phyloP scores from a whole-genome alignment of 2,113 vertebrate genomes.

The Galemys pyrenaicus region DNA sequence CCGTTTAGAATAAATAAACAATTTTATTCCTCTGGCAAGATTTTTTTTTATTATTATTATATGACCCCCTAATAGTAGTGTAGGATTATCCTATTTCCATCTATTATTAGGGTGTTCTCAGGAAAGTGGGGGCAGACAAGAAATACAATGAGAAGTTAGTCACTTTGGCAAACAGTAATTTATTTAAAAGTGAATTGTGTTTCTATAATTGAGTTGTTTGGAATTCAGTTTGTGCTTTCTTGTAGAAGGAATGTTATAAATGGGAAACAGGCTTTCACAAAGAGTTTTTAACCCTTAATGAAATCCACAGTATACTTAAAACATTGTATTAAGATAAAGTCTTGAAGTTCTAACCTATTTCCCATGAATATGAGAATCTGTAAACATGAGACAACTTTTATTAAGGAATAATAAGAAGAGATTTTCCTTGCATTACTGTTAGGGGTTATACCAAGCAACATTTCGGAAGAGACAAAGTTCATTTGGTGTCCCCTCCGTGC shows the following conservation, averaged over 20 bases:
- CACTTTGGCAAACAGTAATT: background rate
- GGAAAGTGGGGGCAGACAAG: background rate
- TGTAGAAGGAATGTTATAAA: background rate
- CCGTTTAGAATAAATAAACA: constrained; percentile 65
- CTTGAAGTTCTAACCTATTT: background rate
- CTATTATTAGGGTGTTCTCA: background rate
- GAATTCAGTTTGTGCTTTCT: background rate
- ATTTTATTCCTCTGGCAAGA: constrained; percentile 26
- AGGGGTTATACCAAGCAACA: background rate
- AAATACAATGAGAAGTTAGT: background rate
- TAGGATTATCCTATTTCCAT: background rate
- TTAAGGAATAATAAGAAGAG: background rate
- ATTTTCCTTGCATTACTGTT: background rate
- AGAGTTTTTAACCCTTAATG: background rate
- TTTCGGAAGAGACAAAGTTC: background rate
- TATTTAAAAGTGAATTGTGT: constrained; percentile 37
- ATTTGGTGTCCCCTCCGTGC: background rate
- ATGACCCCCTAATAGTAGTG: background rate
- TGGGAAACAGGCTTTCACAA: background rate
- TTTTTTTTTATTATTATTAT: background rate
- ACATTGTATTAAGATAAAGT: background rate
- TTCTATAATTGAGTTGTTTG: constrained; percentile 16
- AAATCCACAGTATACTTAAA: background rate
- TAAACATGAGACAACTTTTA: background rate
- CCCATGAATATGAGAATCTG: background rate